phyloP scores from a whole-genome alignment of 2,797 vertebrate genomes.

The Falco berigora region DNA sequence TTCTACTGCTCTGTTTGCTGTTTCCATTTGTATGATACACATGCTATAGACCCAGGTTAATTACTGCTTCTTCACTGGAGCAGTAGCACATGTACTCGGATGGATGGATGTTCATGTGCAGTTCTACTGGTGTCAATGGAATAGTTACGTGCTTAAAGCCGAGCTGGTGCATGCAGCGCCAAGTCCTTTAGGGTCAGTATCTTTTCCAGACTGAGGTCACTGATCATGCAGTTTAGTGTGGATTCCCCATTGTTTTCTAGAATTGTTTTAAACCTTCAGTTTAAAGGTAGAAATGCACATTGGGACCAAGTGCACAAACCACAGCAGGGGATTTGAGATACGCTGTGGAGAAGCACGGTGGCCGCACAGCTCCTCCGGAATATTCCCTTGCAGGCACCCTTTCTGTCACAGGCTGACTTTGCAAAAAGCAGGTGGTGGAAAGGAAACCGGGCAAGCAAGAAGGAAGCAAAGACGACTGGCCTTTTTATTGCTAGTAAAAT shows the following conservation, averaged over 20 bases:
- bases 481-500: constrained; percentile 48
- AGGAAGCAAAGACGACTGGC: constrained; percentile 13
- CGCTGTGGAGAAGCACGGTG: accelerated
- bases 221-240: neutral
- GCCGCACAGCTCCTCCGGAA: neutral
- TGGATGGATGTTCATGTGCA: accelerated
- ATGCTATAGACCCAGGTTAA: neutral
- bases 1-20: neutral
- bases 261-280: neutral
- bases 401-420: neutral
- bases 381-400: neutral
- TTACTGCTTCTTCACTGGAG: neutral
- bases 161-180: neutral
- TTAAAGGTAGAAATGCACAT: neutral
- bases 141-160: neutral
- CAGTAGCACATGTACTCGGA: neutral
- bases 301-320: neutral
- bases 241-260: neutral
- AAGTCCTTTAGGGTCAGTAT: neutral
- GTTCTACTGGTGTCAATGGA: neutral
- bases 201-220: neutral
- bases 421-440: constrained; percentile 7
- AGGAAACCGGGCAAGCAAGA: neutral
- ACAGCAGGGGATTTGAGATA: neutral
- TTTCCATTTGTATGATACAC: neutral